A percentile compares a stretch with the other conserved stretches of the same genome.
phyloP scores from a whole-genome alignment of 2,888 invertebrate species.

The Panorpa germanica region DNA sequence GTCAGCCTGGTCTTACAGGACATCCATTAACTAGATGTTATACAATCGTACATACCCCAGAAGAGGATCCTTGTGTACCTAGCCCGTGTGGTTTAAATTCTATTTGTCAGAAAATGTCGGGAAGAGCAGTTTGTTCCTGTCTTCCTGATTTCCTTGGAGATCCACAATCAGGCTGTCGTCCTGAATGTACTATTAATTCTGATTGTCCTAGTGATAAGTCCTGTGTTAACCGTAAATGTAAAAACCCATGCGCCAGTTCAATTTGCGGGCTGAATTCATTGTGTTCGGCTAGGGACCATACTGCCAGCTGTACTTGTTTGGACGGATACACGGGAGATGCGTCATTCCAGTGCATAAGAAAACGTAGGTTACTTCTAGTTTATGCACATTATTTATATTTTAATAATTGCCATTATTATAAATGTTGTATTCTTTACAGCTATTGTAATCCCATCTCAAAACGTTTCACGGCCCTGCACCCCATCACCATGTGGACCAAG shows the following conservation, averaged over 20 bases:
- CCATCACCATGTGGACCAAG: constrained; percentile 59
- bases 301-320: constrained; percentile 62
- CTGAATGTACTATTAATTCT: constrained; percentile 67
- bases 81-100: constrained; percentile 65
- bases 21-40: constrained; percentile 62
- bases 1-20: constrained; percentile 49
- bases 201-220: constrained; percentile 58
- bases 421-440: constrained; percentile 21
- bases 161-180: constrained; percentile 54
- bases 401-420: background rate
- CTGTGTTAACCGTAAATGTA: constrained; percentile 56
- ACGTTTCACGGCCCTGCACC: constrained; percentile 47
- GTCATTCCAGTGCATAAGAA: constrained; percentile 47
- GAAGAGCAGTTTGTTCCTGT: constrained; percentile 60
- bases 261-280: constrained; percentile 66
- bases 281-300: constrained; percentile 63
- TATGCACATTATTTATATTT: constrained; percentile 8
- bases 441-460: constrained; percentile 29
- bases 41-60: constrained; percentile 29
- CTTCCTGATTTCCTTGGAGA: constrained; percentile 58
- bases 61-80: constrained; percentile 49
- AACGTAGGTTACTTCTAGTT: constrained; percentile 22
- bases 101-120: constrained; percentile 48
- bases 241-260: constrained; percentile 51
- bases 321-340: constrained; percentile 66